Percentiles rank a stretch among this genome's conserved stretches.
These are phyloP conservation scores for Indicator indicator DNA, from an alignment of 2,113 vertebrate genomes.

Conservation along the genomic window DNA sequence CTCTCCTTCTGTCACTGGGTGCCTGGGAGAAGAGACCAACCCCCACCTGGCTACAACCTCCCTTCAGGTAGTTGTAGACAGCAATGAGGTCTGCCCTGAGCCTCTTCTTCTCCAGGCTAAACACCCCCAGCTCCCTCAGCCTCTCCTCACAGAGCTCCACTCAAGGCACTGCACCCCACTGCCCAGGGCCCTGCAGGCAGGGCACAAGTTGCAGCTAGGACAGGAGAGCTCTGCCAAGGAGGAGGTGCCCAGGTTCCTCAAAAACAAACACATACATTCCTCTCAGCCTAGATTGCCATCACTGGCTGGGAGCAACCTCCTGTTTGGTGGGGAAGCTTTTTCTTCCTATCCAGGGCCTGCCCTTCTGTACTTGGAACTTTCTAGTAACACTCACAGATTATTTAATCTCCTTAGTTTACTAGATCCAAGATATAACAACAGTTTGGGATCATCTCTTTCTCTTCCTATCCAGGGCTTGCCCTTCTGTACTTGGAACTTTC, in stretches of 20 bases:
- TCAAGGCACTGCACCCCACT: neutral
- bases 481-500: too few species aligned
- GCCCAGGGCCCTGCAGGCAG: rapidly evolving
- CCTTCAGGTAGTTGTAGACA: too few species aligned
- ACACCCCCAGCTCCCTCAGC: too few species aligned
- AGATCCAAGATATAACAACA: too few species aligned
- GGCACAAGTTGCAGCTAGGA: neutral
- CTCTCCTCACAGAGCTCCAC: neutral
- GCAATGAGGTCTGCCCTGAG: too few species aligned
- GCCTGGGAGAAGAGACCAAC: too few species aligned
- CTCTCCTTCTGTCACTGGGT: too few species aligned
- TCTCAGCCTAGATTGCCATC: neutral
- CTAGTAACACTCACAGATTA: too few species aligned
- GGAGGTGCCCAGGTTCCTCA: neutral
- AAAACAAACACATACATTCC: neutral
- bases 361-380: too few species aligned
- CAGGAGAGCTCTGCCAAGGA: neutral
- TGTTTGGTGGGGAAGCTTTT: neutral
- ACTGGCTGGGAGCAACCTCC: neutral
- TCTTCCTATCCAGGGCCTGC: neutral
- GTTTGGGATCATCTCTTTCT: too few species aligned
- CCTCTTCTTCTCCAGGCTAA: too few species aligned
- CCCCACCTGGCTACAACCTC: too few species aligned
- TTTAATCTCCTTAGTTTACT: neutral
- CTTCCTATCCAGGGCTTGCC: neutral